phyloP scores from a whole-genome alignment of 2,113 vertebrate genomes.

The Nothobranchius furzeri region DNA sequence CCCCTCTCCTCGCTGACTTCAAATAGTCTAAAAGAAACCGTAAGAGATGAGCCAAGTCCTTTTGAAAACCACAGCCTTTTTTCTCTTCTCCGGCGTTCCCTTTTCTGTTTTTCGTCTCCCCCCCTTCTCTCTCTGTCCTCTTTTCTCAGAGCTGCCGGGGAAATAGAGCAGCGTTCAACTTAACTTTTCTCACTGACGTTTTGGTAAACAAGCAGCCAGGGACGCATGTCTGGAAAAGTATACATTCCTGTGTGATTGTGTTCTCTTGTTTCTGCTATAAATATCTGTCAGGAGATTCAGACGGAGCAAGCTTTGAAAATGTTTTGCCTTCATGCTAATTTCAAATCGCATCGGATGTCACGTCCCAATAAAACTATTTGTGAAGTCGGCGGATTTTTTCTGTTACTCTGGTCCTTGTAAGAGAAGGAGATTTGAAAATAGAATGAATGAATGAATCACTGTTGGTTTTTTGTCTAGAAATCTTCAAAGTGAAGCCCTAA shows the following conservation, averaged over 20 bases:
- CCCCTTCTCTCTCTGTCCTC: conserved; percentile 2
- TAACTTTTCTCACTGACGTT: conserved; percentile 75
- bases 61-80: conserved; percentile 76
- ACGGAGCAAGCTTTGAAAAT: conserved; percentile 71
- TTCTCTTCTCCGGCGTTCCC: conserved; percentile 63
- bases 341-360: conserved; percentile 72
- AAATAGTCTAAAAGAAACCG: conserved; percentile 75
- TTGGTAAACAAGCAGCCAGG: conserved; percentile 72
- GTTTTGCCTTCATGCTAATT: conserved; percentile 74
- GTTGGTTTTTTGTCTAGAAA: conserved; percentile 78
- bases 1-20: conserved; percentile 56
- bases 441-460: conserved; percentile 84
- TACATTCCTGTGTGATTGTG: conserved; percentile 70
- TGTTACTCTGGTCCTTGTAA: conserved; percentile 63
- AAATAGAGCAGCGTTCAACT: conserved; percentile 73
- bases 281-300: conserved; percentile 74
- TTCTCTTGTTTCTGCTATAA: conserved; percentile 77
- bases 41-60: conserved; percentile 74
- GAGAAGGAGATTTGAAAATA: conserved; percentile 76
- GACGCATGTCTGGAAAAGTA: conserved; percentile 64
- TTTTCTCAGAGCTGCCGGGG: conserved; percentile 59
- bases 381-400: conserved; percentile 64
- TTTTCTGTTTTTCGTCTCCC: conserved; percentile 29
- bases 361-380: conserved; percentile 75
- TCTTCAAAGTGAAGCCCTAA: conserved; percentile 81